Base-by-base conservation (phyloP, 1,140 invertebrate species). In the Habropoda laboriosa region DNA sequence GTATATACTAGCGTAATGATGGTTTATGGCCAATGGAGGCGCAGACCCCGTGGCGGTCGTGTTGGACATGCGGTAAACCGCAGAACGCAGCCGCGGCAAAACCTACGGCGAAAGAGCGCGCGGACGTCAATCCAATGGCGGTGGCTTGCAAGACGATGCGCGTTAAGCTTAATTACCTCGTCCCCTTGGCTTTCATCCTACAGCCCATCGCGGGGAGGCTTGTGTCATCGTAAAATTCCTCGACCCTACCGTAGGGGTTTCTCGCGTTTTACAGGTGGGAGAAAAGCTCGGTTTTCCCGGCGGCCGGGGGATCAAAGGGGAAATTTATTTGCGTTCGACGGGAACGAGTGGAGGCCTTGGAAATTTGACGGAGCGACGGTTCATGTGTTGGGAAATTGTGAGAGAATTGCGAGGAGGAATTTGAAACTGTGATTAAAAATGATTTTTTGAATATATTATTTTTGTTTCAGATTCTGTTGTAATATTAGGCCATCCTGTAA, bases 51-150 rank as follows among this genome's bases (percentile, higher is more conserved):
- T 83, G 82, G 76, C 80, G 83, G 63, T 74, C 90, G 89, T 92
- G 90, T 92, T 90, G 90, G 89, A 92, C 91, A 92, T 92, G 91
- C 91, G 91, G 91, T 91, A 87, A 90, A 91, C 91, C 90, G 88
- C 91, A 92, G 90, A 90, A 88, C 89, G 88, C 86, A 88, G 84
- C 84, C 86, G 83, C 86, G 87, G 89, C 89, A 86, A 87, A 87
- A 87, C 85, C 86, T 63, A 85, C 79, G 80, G 80, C 75, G 78
- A 57, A 85, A 86, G 68, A 75, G 64, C 61, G 72, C n/a, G n/a
- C 83, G 71, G 51, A 63, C 60, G 57, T 40, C 58, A 73, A 80
- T 76, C 75, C n/a, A n/a, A n/a, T n/a, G 61, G 51, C 80, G 70
- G 66, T 79, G 78, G 75, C 77, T 73, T 64, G 61, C 71, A 51